These are phyloP conservation scores for Brachyalestes nurse DNA, from an alignment of 2,797 vertebrate species.

Conservation along the genomic window DNA sequence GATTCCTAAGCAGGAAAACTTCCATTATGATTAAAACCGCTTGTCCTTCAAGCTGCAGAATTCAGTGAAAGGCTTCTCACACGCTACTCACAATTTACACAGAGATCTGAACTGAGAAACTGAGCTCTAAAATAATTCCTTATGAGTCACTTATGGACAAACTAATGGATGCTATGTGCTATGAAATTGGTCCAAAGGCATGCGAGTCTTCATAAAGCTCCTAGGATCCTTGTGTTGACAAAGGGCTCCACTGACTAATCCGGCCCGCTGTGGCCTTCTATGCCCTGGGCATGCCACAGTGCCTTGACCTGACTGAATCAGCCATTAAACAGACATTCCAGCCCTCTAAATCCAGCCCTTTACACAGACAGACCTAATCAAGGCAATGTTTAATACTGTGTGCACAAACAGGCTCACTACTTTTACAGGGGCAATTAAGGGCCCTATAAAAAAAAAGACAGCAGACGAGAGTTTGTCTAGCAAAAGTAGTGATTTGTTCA, in stretches of 20 bases:
- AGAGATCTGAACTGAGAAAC: conserved; percentile 1
- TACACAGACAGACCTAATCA: conserved; percentile 55
- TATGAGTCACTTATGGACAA: conserved; percentile 16
- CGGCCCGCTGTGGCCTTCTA: conserved; percentile 57
- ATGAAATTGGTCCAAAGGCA: conserved; percentile 38
- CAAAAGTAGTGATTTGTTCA: conserved; percentile 5
- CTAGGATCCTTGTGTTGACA: conserved; percentile 32
- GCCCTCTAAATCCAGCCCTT: conserved; percentile 55
- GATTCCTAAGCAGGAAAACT: conserved; percentile 15
- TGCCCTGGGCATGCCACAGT: conserved; percentile 66
- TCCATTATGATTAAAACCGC: neutral
- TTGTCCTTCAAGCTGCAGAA: neutral
- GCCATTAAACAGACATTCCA: conserved; percentile 62
- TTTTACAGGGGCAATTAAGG: conserved; percentile 37
- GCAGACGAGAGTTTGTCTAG: neutral
- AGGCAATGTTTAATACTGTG: conserved; percentile 20
- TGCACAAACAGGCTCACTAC: conserved; percentile 5
- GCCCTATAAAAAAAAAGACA: neutral
- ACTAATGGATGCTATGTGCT: conserved; percentile 8
- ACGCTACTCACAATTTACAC: conserved; percentile 6
- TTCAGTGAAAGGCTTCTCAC: neutral
- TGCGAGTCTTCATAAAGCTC: conserved; percentile 25
- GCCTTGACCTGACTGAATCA: conserved; percentile 69
- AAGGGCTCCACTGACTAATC: conserved; percentile 55
- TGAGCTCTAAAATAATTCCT: neutral